Percentiles rank a stretch among this genome's conserved stretches.
Conservation (phyloP, 2,113 vertebrate genomes). For the Sardina pilchardus region DNA sequence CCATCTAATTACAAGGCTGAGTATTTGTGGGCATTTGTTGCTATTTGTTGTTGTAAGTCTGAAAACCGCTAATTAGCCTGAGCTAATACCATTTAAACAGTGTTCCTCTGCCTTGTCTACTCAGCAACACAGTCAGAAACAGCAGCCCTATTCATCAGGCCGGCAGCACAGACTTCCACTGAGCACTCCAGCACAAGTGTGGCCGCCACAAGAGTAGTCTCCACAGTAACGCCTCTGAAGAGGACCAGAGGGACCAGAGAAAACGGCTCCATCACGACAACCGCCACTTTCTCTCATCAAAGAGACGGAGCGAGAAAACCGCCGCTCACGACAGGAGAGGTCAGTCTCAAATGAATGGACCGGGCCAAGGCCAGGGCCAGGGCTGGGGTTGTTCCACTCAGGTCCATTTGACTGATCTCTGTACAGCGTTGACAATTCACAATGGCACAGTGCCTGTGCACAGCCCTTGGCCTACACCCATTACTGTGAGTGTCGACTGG, state of each 20-base stretch:
- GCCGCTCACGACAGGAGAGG: neutral
- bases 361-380: neutral
- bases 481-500: too few species aligned
- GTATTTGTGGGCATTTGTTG: too few species aligned
- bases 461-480: too few species aligned
- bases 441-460: neutral
- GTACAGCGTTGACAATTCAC: neutral
- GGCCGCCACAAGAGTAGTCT: too few species aligned
- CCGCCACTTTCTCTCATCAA: neutral
- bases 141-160: neutral
- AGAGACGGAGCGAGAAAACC: too few species aligned
- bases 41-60: too few species aligned
- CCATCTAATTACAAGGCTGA: too few species aligned
- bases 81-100: neutral
- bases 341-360: neutral
- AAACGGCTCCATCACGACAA: neutral
- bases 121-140: too few species aligned
- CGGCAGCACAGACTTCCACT: neutral
- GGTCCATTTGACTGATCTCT: neutral
- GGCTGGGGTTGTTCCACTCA: neutral
- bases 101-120: too few species aligned
- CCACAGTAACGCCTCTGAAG: too few species aligned
- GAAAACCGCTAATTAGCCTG: neutral
- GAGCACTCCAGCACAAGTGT: neutral
- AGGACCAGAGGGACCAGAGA: too few species aligned